These are phyloP conservation scores for Leptodactylus fallax DNA, from an alignment of 2,797 vertebrate species.

Conservation along the genomic window DNA sequence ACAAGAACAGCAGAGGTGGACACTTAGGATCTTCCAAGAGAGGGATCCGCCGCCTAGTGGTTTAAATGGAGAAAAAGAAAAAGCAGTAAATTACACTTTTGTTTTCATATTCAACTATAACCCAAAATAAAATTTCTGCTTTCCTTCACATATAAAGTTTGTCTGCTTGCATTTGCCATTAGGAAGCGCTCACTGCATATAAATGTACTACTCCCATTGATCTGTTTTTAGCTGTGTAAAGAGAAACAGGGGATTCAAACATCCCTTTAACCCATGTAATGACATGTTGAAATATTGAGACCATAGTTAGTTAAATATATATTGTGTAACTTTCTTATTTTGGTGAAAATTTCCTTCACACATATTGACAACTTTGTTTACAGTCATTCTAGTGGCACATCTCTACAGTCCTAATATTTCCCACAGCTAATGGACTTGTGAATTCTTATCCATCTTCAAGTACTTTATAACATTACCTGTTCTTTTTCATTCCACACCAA, in stretches of 20 bases:
- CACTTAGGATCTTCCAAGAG: neutral
- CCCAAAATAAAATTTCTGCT: neutral
- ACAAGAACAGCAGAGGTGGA: neutral
- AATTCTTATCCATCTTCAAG: too few relatives aligned
- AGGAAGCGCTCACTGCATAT: neutral
- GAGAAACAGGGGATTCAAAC: too few relatives aligned
- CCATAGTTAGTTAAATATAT: too few relatives aligned
- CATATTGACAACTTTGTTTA: too few relatives aligned
- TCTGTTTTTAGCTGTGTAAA: too few relatives aligned
- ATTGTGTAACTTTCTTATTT: too few relatives aligned
- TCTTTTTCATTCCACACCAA: slow-evolving; percentile 49
- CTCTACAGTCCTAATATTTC: too few relatives aligned
- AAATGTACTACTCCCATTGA: neutral
- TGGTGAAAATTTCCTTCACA: too few relatives aligned
- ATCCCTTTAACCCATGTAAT: too few relatives aligned
- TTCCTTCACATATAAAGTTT: neutral
- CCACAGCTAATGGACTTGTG: too few relatives aligned
- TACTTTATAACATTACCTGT: slow-evolving; percentile 15
- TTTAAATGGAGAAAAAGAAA: neutral
- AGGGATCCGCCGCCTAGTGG: neutral
- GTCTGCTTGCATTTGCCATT: neutral
- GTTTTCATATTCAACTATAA: neutral
- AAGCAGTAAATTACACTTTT: neutral
- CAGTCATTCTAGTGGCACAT: too few relatives aligned
- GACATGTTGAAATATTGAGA: too few relatives aligned